Percentiles rank a stretch among this genome's conserved stretches.
These are phyloP conservation scores for Timandra comae DNA, from an alignment of 2,888 invertebrate genomes.

Conservation along the genomic window DNA sequence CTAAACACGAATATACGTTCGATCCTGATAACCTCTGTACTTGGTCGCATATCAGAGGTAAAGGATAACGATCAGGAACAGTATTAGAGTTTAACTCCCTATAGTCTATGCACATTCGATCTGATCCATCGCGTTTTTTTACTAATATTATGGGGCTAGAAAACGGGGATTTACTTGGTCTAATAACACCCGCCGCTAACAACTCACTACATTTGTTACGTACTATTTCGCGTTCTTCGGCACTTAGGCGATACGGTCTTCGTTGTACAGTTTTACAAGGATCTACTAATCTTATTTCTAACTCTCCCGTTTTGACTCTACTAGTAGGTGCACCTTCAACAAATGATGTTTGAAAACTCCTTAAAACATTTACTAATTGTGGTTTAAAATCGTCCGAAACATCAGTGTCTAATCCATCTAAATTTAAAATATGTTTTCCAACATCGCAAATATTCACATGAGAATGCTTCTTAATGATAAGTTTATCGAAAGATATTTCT, in stretches of 20 bases:
- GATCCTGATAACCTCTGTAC: conserved; percentile 1
- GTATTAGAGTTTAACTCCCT: conserved; percentile 10
- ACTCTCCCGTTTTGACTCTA: not conserved
- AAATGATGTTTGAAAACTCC: too few relatives aligned
- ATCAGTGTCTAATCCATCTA: not conserved
- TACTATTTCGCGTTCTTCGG: conserved; percentile 2
- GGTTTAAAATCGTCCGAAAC: not conserved
- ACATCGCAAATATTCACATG: not conserved
- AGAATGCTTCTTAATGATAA: not conserved
- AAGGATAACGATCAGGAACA: conserved; percentile 9
- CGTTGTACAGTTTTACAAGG: conserved; percentile 2
- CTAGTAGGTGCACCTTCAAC: too few relatives aligned
- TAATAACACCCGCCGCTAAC: conserved; percentile 3
- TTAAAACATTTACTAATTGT: too few relatives aligned
- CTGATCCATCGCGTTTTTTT: conserved; percentile 14
- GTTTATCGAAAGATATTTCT: not conserved
- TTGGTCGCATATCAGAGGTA: conserved; percentile 3
- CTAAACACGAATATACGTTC: not conserved
- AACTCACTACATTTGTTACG: not conserved
- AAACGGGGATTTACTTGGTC: conserved; percentile 9
- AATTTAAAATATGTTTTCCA: not conserved
- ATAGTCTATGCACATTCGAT: conserved; percentile 15
- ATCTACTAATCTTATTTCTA: not conserved
- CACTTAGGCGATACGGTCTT: conserved; percentile 3
- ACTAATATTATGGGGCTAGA: conserved; percentile 7